Evolutionary conservation across 2,113 vertebrate genomes (phyloP), one percentile per base, ranked within the genome.

Genomic region (Prochilodus magdalenae): DNA sequence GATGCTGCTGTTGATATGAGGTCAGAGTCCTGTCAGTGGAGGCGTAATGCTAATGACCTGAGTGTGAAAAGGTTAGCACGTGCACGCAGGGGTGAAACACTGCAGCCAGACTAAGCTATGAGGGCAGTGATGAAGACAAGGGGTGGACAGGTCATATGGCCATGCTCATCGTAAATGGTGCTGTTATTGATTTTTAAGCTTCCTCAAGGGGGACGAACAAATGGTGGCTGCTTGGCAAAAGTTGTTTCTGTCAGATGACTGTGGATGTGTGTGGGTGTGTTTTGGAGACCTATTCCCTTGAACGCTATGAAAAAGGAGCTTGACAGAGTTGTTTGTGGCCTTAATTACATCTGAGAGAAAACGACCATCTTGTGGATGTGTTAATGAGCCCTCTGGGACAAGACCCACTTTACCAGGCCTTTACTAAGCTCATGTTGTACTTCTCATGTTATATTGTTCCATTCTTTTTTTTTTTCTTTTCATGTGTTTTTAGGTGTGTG

Each of bases 101-200:
- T 40, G 75, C 53, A 75, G 67, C 55, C 75, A 62, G 66, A 88
- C 87, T 83, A 86, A 87, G 87, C 82, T 79, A 79, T 82, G 86
- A 86, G 85, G 55, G 66, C 26, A 27, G 86, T 90, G 90, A 92
- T 92, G 89, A 90, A 90, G 90, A 91, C 77, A 76, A 87, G 90
- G 84, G 90, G 91, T 89, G 88, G 92, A 91, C 91, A 91, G 92
- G 87, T 89, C 89, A 89, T 86, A 88, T 88, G 88, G 87, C 89
- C 81, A 90, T 87, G 87, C 85, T 89, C 88, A 89, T 89, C 88
- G 89, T 93, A 92, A 93, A 92, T 90, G 87, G 83, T 87, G 85
- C 87, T 69, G 82, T 84, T 90, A 94, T 93, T 92, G 94, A 94
- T 94, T 93, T 89, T 82, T 82, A 57, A 85, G 78, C 83, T 70